phyloP scores from a whole-genome alignment of 2,888 invertebrate genomes.

The Lasioglossum calceatum region DNA sequence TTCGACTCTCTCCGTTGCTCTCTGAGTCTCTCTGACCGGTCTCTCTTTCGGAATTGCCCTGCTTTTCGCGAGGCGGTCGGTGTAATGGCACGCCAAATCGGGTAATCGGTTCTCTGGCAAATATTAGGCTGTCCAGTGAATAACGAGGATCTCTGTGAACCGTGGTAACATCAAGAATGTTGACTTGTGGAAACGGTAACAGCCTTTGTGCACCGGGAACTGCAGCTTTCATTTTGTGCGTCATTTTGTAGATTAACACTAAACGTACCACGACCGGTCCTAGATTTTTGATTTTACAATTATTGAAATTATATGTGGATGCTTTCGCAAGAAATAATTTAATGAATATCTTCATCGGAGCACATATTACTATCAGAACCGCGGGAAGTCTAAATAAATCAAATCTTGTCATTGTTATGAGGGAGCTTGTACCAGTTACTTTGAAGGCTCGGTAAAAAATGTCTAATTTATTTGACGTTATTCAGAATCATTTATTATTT shows the following conservation, averaged over 20 bases:
- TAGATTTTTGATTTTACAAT: no score
- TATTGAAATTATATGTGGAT: no score
- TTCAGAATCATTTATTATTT: no score
- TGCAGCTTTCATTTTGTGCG: not conserved
- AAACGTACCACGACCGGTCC: no score
- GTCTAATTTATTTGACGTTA: no score
- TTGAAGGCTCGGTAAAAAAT: no score
- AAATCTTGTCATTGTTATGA: no score
- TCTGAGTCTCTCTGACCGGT: not conserved
- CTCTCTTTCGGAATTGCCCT: not conserved
- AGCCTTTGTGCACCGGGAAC: not conserved
- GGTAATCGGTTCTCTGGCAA: conserved; percentile 17
- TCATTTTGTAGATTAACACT: not conserved
- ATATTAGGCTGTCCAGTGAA: conserved; percentile 4
- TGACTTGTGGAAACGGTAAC: not conserved
- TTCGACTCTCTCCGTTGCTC: not conserved
- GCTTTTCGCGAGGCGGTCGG: not conserved
- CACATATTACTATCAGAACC: no score
- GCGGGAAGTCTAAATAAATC: no score
- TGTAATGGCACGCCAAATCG: not conserved
- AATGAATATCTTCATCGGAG: no score
- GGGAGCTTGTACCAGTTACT: no score
- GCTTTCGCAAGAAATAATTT: no score
- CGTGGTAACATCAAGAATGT: not conserved
- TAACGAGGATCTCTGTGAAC: not conserved